Evolutionary conservation across 2,797 vertebrate genomes (phyloP).

Genomic region (Carcharodon carcharias): DNA sequence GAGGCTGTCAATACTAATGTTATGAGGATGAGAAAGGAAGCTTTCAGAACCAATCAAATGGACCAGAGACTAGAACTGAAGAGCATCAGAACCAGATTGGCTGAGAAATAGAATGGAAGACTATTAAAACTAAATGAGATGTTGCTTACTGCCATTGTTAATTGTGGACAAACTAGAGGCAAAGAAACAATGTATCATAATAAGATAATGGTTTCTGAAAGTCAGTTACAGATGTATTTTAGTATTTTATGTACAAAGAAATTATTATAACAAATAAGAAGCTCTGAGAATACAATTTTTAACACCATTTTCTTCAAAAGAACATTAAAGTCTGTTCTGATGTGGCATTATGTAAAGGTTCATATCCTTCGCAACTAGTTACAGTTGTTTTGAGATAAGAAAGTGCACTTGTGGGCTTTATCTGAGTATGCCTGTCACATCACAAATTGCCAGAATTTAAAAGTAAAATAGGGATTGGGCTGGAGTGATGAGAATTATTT

Average conservation of each 20-base stretch:
- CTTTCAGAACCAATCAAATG: not conserved
- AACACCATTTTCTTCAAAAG: not conserved
- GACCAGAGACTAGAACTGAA: not conserved
- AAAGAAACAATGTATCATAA: too few relatives aligned
- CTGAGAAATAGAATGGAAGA: not conserved
- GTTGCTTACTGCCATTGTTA: not conserved
- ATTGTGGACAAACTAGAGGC: not conserved
- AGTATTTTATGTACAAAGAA: not conserved
- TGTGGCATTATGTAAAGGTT: not conserved
- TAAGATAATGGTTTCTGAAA: not conserved
- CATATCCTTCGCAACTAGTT: not conserved
- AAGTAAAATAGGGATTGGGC: not conserved
- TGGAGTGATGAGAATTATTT: not conserved
- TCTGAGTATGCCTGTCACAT: not conserved
- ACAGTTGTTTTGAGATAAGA: not conserved
- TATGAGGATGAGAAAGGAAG: not conserved
- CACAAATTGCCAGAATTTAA: not conserved
- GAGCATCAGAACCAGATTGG: not conserved
- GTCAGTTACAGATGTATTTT: not conserved
- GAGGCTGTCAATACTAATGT: not conserved
- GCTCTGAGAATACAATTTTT: too few relatives aligned
- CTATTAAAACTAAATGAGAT: not conserved
- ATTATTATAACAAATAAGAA: not conserved
- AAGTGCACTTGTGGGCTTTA: not conserved
- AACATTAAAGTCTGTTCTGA: not conserved